These are phyloP conservation scores for Eupithecia pulchellata DNA, from an alignment of 2,888 invertebrate species.

Conservation along the genomic window DNA sequence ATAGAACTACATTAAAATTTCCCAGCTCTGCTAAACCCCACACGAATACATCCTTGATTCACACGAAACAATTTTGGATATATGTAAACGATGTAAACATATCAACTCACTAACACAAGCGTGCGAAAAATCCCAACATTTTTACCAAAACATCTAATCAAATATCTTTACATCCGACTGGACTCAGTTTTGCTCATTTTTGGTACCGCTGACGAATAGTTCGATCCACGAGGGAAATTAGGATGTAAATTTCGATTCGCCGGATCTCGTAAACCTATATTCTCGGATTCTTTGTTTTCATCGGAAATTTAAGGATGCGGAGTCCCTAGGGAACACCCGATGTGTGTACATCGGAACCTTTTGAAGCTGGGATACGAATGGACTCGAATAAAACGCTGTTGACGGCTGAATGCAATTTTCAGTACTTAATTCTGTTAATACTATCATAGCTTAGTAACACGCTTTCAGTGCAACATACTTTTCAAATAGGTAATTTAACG, in stretches of 20 bases:
- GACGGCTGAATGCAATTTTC: neutral
- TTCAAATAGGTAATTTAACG: neutral
- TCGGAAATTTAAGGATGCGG: slow-evolving; percentile 79
- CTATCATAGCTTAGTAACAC: neutral
- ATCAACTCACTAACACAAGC: neutral
- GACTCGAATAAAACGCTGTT: too few relatives aligned
- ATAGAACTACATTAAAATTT: too few relatives aligned
- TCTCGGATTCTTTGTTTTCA: slow-evolving; percentile 82
- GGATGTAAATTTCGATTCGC: slow-evolving; percentile 83
- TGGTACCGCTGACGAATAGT: slow-evolving; percentile 77
- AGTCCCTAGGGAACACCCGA: slow-evolving; percentile 61
- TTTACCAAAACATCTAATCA: slow-evolving; percentile 19
- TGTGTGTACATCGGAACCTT: slow-evolving; percentile 52
- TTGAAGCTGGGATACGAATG: neutral
- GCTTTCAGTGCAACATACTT: neutral
- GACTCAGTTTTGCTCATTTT: slow-evolving; percentile 57
- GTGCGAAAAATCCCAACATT: neutral
- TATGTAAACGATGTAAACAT: neutral
- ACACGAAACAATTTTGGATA: neutral
- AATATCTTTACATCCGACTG: slow-evolving; percentile 41
- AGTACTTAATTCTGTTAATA: neutral
- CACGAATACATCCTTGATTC: too few relatives aligned
- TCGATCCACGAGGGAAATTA: slow-evolving; percentile 80
- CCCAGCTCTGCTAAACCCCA: too few relatives aligned
- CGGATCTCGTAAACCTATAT: slow-evolving; percentile 72